Evolutionary conservation across 2,797 vertebrate species (phyloP).

Genomic region (Lepidocolaptes lacrymiger): DNA sequence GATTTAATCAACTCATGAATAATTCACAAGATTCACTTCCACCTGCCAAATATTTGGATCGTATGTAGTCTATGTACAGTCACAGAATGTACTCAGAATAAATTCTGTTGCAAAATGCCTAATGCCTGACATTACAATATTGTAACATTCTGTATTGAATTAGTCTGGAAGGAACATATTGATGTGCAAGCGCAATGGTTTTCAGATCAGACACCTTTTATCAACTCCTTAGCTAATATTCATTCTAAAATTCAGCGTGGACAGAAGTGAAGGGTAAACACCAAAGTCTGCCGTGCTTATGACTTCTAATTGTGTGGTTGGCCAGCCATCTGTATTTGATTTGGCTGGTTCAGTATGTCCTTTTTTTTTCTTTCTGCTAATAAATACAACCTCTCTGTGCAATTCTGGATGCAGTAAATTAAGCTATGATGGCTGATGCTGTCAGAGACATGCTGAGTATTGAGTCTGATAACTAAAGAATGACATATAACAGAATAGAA

Average conservation of each 20-base stretch:
- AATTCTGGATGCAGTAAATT: slow-evolving; percentile 32
- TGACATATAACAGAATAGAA: slow-evolving; percentile 10
- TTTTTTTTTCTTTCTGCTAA: neutral
- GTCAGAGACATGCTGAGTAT: neutral
- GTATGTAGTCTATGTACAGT: neutral
- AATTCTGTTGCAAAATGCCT: neutral
- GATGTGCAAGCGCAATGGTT: neutral
- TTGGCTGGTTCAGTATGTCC: neutral
- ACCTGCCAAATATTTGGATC: slow-evolving; percentile 29
- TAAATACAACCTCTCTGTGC: slow-evolving; percentile 32
- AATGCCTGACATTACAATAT: neutral
- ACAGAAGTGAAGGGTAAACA: neutral
- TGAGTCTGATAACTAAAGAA: slow-evolving; percentile 20
- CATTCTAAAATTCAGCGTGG: neutral
- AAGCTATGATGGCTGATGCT: neutral
- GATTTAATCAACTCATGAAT: neutral
- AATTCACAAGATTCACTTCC: slow-evolving; percentile 22
- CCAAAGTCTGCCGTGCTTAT: neutral
- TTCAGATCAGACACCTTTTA: neutral
- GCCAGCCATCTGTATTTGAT: slow-evolving; percentile 24
- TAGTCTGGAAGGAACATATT: neutral
- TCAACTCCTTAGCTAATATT: neutral
- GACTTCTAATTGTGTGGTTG: neutral
- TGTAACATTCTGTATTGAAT: neutral
- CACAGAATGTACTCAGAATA: slow-evolving; percentile 11